Percentiles rank a stretch among this genome's conserved stretches.
Evolutionary conservation across 1,140 invertebrate genomes (phyloP).

Genomic region (Maniola jurtina): DNA sequence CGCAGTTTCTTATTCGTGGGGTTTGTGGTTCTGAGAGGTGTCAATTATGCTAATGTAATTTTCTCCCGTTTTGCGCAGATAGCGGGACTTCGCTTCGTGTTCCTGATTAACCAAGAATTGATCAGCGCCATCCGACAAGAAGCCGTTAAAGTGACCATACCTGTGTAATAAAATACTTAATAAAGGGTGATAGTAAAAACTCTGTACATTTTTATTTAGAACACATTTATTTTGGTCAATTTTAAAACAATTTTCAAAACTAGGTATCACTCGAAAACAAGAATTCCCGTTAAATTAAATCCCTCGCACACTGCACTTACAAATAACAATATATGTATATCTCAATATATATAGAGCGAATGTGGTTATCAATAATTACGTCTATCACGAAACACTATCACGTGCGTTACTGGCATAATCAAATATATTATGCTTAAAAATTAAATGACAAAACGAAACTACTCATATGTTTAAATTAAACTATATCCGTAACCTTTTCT

Average conservation of each 20-base stretch:
- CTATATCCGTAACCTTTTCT: constrained; percentile 70
- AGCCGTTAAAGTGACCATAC: constrained; percentile 85
- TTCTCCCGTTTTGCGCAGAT: constrained; percentile 81
- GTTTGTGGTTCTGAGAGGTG: neutral
- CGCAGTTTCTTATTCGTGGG: neutral
- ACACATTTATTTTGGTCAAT: constrained; percentile 79
- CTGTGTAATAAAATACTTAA: constrained; percentile 52
- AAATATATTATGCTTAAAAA: constrained; percentile 71
- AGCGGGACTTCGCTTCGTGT: constrained; percentile 93
- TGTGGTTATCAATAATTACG: constrained; percentile 46
- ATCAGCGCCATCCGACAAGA: constrained; percentile 92
- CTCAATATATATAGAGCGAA: constrained; percentile 15
- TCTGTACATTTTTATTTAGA: constrained; percentile 68
- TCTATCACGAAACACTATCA: constrained; percentile 72
- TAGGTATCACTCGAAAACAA: constrained; percentile 67
- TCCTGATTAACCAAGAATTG: constrained; percentile 95
- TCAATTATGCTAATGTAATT: constrained; percentile 10
- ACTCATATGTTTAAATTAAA: constrained; percentile 40
- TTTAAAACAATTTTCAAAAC: constrained; percentile 70
- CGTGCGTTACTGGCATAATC: constrained; percentile 70
- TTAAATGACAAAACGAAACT: constrained; percentile 56
- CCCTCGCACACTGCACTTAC: constrained; percentile 36
- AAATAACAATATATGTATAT: constrained; percentile 3
- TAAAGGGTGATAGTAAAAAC: constrained; percentile 45
- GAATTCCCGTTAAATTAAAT: constrained; percentile 53